These are phyloP conservation scores for Heliconius ethilla DNA, from an alignment of 2,888 invertebrate species.

Conservation along the genomic window DNA sequence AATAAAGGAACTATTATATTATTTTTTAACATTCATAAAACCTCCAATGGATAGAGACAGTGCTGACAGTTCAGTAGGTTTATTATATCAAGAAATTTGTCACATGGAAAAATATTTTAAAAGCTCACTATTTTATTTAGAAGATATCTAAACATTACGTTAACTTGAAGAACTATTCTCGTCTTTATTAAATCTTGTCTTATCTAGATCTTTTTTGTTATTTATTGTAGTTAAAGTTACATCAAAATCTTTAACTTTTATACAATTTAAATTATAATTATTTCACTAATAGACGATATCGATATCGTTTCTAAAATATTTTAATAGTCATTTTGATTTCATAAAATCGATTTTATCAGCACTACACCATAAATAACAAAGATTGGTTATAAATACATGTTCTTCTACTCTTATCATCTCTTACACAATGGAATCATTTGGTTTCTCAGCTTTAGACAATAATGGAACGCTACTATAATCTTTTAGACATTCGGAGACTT, in stretches of 20 bases:
- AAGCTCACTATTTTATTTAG: conserved; percentile 1
- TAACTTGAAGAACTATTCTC: not conserved
- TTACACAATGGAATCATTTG: conserved; percentile 75
- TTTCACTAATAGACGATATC: not conserved
- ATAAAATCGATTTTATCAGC: not conserved
- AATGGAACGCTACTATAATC: conserved; percentile 79
- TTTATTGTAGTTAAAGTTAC: not conserved
- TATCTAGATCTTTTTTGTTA: not conserved
- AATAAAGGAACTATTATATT: no score
- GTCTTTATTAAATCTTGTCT: not conserved
- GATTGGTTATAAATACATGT: conserved; percentile 6
- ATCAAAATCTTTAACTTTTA: not conserved
- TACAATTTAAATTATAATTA: conserved; percentile 2
- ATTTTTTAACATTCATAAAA: conserved; percentile 8
- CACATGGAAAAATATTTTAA: conserved; percentile 11
- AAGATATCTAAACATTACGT: not conserved
- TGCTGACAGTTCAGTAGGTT: not conserved
- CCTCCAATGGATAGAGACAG: conserved; percentile 4
- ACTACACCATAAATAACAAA: not conserved
- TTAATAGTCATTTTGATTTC: not conserved
- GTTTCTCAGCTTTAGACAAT: conserved; percentile 70
- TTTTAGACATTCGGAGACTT: conserved; percentile 66
- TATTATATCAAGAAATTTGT: conserved; percentile 8
- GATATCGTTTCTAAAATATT: not conserved
- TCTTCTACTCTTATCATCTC: conserved; percentile 30